Conservation (phyloP, 2,888 invertebrate genomes). For the Lasioglossum oenotherae region DNA sequence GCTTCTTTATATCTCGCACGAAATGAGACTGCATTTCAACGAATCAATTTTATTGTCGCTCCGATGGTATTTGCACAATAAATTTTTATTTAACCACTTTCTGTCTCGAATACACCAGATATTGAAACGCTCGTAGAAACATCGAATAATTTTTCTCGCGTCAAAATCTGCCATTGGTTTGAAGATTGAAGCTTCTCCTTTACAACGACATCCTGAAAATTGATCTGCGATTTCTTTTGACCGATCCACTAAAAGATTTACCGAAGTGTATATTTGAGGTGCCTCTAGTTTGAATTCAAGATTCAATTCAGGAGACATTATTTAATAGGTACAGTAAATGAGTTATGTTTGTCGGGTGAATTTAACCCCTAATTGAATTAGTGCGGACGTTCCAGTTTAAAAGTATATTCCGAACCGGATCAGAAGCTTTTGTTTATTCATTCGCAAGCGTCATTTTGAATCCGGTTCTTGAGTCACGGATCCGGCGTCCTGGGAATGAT, state of each 20-base stretch:
- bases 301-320: neutral
- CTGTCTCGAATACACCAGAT: neutral
- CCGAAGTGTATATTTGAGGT: neutral
- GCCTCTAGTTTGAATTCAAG: neutral
- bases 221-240: neutral
- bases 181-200: neutral
- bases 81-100: too few relatives aligned
- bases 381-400: neutral
- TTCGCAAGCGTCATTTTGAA: neutral
- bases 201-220: neutral
- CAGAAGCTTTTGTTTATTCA: neutral
- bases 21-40: neutral
- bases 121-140: neutral
- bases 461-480: neutral
- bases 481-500: neutral
- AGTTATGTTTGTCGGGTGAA: neutral
- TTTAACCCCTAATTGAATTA: neutral
- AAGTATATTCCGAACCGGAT: neutral
- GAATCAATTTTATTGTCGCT: neutral
- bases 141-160: neutral
- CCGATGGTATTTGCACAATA: neutral
- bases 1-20: neutral
- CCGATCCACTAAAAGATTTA: neutral
- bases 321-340: neutral
- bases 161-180: neutral